Conservation (phyloP, 2,113 vertebrate genomes). For the Trematomus loennbergii region DNA sequence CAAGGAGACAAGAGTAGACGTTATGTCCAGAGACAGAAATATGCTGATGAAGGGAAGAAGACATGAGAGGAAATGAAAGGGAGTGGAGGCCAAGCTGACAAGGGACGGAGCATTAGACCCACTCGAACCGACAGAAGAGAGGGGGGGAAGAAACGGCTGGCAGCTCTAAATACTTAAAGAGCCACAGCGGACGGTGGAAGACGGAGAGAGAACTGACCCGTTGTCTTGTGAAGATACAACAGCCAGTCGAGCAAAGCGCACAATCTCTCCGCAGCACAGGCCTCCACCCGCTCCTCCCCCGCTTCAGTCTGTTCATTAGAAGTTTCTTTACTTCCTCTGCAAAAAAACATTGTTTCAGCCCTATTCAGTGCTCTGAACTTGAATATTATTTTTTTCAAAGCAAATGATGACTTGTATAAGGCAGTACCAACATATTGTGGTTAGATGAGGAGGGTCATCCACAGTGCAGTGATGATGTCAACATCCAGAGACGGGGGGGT, state of each 20-base stretch:
- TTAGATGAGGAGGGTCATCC: neutral
- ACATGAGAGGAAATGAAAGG: slow-evolving; percentile 57
- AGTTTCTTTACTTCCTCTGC: slow-evolving; percentile 36
- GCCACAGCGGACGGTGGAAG: slow-evolving; percentile 31
- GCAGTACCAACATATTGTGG: slow-evolving; percentile 2
- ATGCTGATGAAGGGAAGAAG: slow-evolving; percentile 40
- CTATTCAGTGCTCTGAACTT: neutral
- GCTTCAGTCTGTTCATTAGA: slow-evolving; percentile 43
- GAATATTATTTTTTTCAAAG: slow-evolving; percentile 33
- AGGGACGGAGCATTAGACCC: slow-evolving; percentile 51
- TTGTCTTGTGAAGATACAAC: slow-evolving; percentile 57
- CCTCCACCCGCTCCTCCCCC: slow-evolving; percentile 10
- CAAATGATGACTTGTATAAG: slow-evolving; percentile 11
- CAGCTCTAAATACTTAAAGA: slow-evolving; percentile 63
- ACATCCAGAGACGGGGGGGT: neutral
- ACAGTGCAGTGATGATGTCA: slow-evolving; percentile 6
- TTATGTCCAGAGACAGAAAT: slow-evolving; percentile 57
- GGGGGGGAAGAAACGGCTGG: slow-evolving; percentile 23
- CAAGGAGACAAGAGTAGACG: slow-evolving; percentile 30
- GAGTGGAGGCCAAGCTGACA: slow-evolving; percentile 25
- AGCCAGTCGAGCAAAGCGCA: slow-evolving; percentile 55
- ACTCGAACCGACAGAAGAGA: slow-evolving; percentile 36
- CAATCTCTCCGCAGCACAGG: slow-evolving; percentile 44
- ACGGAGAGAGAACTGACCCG: slow-evolving; percentile 47
- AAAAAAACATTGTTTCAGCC: too few relatives aligned